These are phyloP conservation scores for Linnaemya tessellans DNA, from an alignment of 2,888 invertebrate species.

Conservation along the genomic window DNA sequence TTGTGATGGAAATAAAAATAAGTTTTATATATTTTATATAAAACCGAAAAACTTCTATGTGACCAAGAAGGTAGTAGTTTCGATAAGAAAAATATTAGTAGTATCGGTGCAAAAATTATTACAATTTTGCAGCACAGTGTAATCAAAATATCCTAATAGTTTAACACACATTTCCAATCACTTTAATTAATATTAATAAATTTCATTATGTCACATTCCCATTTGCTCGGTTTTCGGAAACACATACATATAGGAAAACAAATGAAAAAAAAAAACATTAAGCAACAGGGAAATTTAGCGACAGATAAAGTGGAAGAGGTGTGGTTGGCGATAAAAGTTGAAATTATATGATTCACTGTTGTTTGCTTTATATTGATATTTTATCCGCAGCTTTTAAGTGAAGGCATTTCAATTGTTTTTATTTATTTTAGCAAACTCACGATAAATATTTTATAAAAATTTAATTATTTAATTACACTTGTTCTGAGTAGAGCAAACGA, in stretches of 20 bases:
- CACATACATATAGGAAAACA: background rate
- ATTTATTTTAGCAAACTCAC: slow-evolving; percentile 30
- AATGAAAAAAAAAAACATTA: background rate
- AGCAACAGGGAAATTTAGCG: background rate
- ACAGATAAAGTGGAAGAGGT: slow-evolving; percentile 24
- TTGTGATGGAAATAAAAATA: too few species aligned
- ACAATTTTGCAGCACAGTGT: too few species aligned
- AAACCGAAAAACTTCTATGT: too few species aligned
- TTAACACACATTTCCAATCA: background rate
- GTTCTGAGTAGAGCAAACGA: background rate
- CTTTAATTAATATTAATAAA: slow-evolving; percentile 14
- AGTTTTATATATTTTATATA: too few species aligned
- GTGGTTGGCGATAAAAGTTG: slow-evolving; percentile 27
- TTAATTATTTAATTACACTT: slow-evolving; percentile 19
- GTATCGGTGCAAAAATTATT: too few species aligned
- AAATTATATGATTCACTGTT: slow-evolving; percentile 8
- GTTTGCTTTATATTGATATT: slow-evolving; percentile 8
- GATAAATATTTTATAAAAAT: slow-evolving; percentile 2
- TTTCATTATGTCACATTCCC: slow-evolving; percentile 3
- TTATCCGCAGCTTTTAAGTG: background rate
- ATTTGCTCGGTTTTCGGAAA: background rate
- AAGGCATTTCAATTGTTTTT: slow-evolving; percentile 7
- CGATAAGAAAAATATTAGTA: too few species aligned
- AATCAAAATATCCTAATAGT: background rate
- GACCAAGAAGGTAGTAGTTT: too few species aligned